Evolutionary conservation across 2,797 vertebrate genomes (phyloP), one percentile per base, ranked within the genome.

Genomic region (Enoplosus armatus): DNA sequence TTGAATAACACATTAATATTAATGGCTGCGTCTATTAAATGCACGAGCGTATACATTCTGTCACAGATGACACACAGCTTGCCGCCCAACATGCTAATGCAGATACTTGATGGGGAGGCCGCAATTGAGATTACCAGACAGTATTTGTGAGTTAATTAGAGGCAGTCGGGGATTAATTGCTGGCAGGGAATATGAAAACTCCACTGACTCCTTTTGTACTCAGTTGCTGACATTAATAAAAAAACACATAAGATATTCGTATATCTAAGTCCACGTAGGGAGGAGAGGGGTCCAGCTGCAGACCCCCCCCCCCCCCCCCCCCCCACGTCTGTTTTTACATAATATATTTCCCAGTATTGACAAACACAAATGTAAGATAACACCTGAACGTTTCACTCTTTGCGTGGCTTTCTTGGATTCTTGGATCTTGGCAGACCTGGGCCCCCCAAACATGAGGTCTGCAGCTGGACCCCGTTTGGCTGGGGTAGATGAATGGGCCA

Each of bases 1-100:
- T 53, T 67, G 53, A 74, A 39, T 10, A 37, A 45, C 16, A 27
- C 39, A 66, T 83, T 29, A 62, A 72, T 82, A 71, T 79, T 58
- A 75, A 85, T 66, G 43, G 33, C 11, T 31, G 64, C 6, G 24
- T 81, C 5, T 5, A 50, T 75, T 75, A 16, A 80, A 62, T 11
- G 53, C 62, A 56, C 61, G 62, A 9, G 55, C 33, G 26, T 72
- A 62, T 72, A 61, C 24, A 67, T 45, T 45, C 45, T 18, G 24
- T 39, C 63, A 50, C 26, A 35, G 41, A 67, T 43, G 24, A 77
- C 39, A 45, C 54, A 14, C 55, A 39, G 50, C 43, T 61, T 22
- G 24, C 29, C 24, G 15, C 26, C 24, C 24, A 9, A 55, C 55
- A n/a, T 48, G 37, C 53, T 45, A 51, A 68, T 45, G 41, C 61